Evolutionary conservation across 2,113 vertebrate genomes (phyloP).

Genomic region (Petromus typicus): DNA sequence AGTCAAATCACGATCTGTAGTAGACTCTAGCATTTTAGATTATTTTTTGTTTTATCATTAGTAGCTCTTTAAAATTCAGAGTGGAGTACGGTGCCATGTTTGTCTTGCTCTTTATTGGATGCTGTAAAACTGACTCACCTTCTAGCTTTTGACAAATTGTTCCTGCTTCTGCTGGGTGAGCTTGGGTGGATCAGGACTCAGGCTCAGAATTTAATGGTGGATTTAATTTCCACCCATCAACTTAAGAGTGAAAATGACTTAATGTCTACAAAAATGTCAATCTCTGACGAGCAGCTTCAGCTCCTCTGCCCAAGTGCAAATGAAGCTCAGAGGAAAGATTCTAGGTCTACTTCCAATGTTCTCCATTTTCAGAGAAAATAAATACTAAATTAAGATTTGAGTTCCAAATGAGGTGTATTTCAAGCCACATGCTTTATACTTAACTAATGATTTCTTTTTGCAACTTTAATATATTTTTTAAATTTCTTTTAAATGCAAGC

Average conservation of each 20-base stretch:
- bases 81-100: background rate
- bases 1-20: background rate
- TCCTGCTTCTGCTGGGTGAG: background rate
- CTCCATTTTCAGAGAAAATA: conserved; percentile 22
- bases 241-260: conserved; percentile 29
- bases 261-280: conserved; percentile 21
- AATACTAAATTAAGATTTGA: conserved; percentile 29
- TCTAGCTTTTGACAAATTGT: conserved; percentile 42
- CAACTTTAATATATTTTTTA: background rate
- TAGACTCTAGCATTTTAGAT: background rate
- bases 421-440: background rate
- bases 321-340: conserved; percentile 25
- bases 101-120: background rate
- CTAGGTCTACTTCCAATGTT: background rate
- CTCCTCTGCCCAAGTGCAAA: background rate
- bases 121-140: conserved; percentile 53
- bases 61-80: conserved; percentile 17
- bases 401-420: background rate
- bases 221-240: conserved; percentile 55
- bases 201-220: conserved; percentile 55
- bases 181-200: background rate
- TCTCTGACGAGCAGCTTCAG: background rate
- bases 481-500: background rate
- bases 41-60: conserved; percentile 18
- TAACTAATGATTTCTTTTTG: background rate